Evolutionary conservation across 53 echinoderm and acorn worm genomes (phyloP).

Genomic region (Crossaster papposus): DNA sequence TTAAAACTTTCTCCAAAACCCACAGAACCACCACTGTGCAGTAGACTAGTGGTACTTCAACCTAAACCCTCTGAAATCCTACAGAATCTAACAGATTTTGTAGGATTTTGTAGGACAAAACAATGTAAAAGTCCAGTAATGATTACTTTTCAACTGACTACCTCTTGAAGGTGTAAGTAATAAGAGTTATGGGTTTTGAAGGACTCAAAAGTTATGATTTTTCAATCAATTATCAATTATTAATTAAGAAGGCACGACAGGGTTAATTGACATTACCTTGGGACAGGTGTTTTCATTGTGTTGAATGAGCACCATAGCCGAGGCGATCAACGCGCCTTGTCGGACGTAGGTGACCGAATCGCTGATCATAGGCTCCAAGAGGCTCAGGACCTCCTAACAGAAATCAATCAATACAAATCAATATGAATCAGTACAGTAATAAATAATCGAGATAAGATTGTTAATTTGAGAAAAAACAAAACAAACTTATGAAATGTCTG

Average conservation of each 20-base stretch:
- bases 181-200: too few relatives aligned
- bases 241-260: neutral
- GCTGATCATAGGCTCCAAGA: constrained; percentile 93
- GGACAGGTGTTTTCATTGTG: constrained; percentile 92
- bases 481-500: too few relatives aligned
- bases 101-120: neutral
- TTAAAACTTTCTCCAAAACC: too few relatives aligned
- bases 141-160: too few relatives aligned
- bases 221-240: constrained; percentile 12
- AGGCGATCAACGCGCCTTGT: constrained; percentile 93
- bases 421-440: neutral
- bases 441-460: too few relatives aligned
- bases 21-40: too few relatives aligned
- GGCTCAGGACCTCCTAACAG: constrained; percentile 79
- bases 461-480: too few relatives aligned
- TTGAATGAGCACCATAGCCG: constrained; percentile 88
- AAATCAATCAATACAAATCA: neutral
- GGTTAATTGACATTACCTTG: constrained; percentile 70
- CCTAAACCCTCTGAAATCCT: too few relatives aligned
- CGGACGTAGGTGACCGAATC: constrained; percentile 93
- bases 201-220: too few relatives aligned
- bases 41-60: too few relatives aligned
- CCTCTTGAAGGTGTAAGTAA: too few relatives aligned
- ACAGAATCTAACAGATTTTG: neutral
- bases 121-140: too few relatives aligned